These are phyloP conservation scores for Scaptomyza montana DNA, from an alignment of 1,140 invertebrate genomes.

Conservation along the genomic window DNA sequence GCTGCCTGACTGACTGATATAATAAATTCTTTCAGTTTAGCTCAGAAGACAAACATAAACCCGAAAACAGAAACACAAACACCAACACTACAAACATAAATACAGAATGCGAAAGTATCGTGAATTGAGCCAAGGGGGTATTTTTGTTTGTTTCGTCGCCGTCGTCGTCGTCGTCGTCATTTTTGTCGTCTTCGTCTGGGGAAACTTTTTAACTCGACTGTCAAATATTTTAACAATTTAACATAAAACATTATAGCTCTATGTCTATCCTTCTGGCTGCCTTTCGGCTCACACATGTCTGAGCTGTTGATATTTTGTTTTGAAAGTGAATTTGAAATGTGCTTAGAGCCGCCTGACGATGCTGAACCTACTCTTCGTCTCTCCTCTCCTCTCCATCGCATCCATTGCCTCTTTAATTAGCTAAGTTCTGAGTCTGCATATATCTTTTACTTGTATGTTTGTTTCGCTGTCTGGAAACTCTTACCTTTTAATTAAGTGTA, in stretches of 20 bases:
- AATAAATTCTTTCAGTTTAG: slow-evolving; percentile 80
- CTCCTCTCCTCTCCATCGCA: slow-evolving; percentile 3
- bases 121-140: slow-evolving; percentile 1
- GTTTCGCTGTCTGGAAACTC: slow-evolving; percentile 8
- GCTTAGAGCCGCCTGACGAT: neutral
- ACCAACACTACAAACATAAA: slow-evolving; percentile 64
- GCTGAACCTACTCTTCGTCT: slow-evolving; percentile 4
- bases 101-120: slow-evolving; percentile 50
- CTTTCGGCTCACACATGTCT: slow-evolving; percentile 33
- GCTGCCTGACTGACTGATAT: slow-evolving; percentile 49
- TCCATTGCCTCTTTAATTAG: slow-evolving; percentile 28
- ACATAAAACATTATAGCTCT: slow-evolving; percentile 66
- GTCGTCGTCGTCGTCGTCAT: slow-evolving; percentile 31
- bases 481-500: slow-evolving; percentile 46
- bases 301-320: slow-evolving; percentile 29
- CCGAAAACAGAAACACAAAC: slow-evolving; percentile 29
- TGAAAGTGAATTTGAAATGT: slow-evolving; percentile 63
- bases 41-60: slow-evolving; percentile 60
- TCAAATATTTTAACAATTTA: slow-evolving; percentile 81
- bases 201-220: slow-evolving; percentile 73
- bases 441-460: neutral
- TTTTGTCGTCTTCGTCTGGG: slow-evolving; percentile 52
- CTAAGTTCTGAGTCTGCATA: slow-evolving; percentile 22
- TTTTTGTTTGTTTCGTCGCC: neutral
- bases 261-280: neutral